These are phyloP conservation scores for Littorina saxatilis DNA, from an alignment of 1,140 invertebrate genomes.

Conservation along the genomic window DNA sequence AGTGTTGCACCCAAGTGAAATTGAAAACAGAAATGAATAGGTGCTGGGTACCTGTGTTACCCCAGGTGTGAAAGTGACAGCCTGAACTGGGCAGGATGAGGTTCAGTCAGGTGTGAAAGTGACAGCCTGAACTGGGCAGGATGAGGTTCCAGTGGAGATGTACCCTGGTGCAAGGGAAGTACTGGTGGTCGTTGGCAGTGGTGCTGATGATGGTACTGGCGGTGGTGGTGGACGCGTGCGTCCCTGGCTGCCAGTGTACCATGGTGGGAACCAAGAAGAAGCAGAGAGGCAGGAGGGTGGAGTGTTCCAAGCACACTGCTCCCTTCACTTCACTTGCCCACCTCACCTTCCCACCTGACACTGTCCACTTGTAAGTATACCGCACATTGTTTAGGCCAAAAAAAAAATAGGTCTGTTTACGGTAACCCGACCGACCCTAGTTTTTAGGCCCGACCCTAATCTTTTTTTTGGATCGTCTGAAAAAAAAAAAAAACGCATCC, in stretches of 20 bases:
- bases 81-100: too few relatives aligned
- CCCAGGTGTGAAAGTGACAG: too few relatives aligned
- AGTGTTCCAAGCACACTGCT: conserved; percentile 44
- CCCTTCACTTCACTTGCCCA: conserved; percentile 43
- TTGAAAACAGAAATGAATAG: background rate
- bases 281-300: conserved; percentile 48
- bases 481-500: too few relatives aligned
- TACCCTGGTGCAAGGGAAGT: conserved; percentile 3
- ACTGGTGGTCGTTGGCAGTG: conserved; percentile 17
- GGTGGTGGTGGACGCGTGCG: conserved; percentile 41
- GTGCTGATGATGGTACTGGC: conserved; percentile 28
- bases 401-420: too few relatives aligned
- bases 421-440: too few relatives aligned
- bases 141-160: background rate
- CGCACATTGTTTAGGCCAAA: too few relatives aligned
- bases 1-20: background rate
- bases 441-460: too few relatives aligned
- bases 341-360: conserved; percentile 49
- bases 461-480: too few relatives aligned
- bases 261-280: conserved; percentile 40
- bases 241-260: conserved; percentile 48
- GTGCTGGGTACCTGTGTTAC: too few relatives aligned
- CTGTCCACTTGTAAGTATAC: conserved; percentile 52
- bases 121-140: too few relatives aligned
- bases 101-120: too few relatives aligned